A percentile compares a stretch with the other conserved stretches of the same genome.
Evolutionary conservation across 2,888 invertebrate genomes (phyloP).

Genomic region (Gastracanthus pulcherrimus): DNA sequence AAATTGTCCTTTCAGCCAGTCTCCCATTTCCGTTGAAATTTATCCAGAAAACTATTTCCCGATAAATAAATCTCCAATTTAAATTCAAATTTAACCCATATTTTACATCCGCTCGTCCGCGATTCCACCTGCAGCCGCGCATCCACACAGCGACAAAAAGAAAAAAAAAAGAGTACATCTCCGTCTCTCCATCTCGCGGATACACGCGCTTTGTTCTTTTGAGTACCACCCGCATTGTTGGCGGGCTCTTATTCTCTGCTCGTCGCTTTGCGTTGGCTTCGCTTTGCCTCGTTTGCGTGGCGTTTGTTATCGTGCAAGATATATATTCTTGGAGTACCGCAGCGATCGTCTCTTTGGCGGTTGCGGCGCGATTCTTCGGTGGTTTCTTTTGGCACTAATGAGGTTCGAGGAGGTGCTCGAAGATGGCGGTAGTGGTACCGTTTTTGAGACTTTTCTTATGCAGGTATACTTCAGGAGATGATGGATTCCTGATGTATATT

Average conservation of each 20-base stretch:
- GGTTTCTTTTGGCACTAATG: neutral
- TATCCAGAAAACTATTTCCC: neutral
- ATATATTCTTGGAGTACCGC: neutral
- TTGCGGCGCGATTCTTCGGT: neutral
- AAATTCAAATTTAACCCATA: neutral
- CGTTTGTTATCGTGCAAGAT: neutral
- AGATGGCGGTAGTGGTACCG: slow-evolving; percentile 5
- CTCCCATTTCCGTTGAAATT: neutral
- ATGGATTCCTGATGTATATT: no score
- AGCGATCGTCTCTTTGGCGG: neutral
- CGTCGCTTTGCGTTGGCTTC: neutral
- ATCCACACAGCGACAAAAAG: neutral
- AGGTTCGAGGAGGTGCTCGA: neutral
- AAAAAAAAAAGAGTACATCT: neutral
- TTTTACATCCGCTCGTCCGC: neutral
- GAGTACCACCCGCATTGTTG: neutral
- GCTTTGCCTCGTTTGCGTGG: neutral
- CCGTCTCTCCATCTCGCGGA: neutral
- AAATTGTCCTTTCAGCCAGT: no score
- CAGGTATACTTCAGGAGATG: neutral
- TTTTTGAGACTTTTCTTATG: neutral
- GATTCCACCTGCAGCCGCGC: neutral
- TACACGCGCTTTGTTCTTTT: neutral
- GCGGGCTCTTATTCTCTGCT: neutral
- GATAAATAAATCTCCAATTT: neutral